Percentiles rank a stretch among this genome's conserved stretches.
Conservation (phyloP, 2,113 vertebrate genomes). For the Sapajus apella region DNA sequence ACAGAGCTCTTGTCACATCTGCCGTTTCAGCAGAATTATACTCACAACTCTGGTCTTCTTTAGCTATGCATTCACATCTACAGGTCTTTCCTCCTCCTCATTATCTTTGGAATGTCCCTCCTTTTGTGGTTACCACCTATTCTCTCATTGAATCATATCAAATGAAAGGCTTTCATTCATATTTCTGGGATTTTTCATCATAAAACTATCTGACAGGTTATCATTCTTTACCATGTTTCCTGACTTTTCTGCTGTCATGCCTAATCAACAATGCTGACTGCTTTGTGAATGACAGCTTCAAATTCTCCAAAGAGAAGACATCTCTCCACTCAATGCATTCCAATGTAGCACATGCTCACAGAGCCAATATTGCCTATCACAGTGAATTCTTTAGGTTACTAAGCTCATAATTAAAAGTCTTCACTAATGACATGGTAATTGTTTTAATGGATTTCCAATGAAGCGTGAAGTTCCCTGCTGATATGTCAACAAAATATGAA, state of each 20-base stretch:
- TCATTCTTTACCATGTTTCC: background rate
- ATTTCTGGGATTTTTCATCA: background rate
- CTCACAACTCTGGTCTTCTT: background rate
- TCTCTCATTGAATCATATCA: background rate
- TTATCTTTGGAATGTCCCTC: background rate
- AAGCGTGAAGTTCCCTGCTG: slow-evolving; percentile 80
- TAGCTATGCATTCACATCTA: background rate
- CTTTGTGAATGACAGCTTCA: slow-evolving; percentile 56
- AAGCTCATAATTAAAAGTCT: slow-evolving; percentile 79
- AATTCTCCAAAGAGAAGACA: slow-evolving; percentile 67
- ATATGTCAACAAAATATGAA: slow-evolving; percentile 80
- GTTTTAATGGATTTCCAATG: slow-evolving; percentile 81
- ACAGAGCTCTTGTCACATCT: background rate
- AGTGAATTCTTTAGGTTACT: slow-evolving; percentile 74
- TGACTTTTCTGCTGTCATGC: slow-evolving; percentile 42
- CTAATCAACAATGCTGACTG: slow-evolving; percentile 63
- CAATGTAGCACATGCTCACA: slow-evolving; percentile 33
- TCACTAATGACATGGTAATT: slow-evolving; percentile 80
- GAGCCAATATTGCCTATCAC: slow-evolving; percentile 75
- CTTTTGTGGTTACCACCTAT: background rate
- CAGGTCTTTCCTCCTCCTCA: background rate
- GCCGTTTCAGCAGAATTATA: background rate
- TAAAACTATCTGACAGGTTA: slow-evolving; percentile 6
- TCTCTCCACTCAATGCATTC: background rate
- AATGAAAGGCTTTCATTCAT: background rate